phyloP scores from a whole-genome alignment of 2,888 invertebrate genomes.

The Strigamia crassipes region DNA sequence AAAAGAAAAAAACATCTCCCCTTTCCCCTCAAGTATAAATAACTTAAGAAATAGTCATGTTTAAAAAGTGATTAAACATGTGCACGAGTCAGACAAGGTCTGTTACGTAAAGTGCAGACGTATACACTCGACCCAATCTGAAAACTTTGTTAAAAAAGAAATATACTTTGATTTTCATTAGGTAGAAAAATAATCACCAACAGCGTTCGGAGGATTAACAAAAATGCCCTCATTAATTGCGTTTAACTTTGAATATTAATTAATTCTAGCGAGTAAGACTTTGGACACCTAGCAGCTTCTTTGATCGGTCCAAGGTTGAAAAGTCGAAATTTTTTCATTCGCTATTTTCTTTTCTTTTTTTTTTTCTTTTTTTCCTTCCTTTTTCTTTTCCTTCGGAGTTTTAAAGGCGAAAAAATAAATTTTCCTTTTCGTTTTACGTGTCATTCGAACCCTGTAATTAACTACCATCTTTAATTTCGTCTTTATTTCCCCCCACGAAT shows the following conservation, averaged over 20 bases:
- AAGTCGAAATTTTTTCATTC: conserved; percentile 23
- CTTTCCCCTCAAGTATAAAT: conserved; percentile 14
- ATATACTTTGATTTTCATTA: not conserved
- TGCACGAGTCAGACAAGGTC: conserved; percentile 18
- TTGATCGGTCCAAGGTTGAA: conserved; percentile 22
- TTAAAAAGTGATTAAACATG: conserved; percentile 12
- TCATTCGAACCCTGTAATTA: not conserved
- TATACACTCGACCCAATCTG: not conserved
- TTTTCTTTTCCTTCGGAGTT: not conserved
- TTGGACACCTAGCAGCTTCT: conserved; percentile 12
- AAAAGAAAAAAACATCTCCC: not conserved
- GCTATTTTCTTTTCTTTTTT: not conserved
- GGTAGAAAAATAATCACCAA: not conserved
- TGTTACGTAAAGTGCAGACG: conserved; percentile 6
- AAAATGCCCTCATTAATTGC: not conserved
- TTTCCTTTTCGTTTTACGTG: not conserved
- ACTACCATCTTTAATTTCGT: not conserved
- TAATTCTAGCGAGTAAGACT: not conserved
- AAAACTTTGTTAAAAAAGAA: not conserved
- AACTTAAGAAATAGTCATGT: not conserved
- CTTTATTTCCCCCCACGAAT: not conserved
- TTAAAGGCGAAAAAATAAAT: not conserved
- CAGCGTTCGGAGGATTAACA: not conserved
- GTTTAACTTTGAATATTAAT: conserved; percentile 10
- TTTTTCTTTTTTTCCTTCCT: no score